Evolutionary conservation across 2,797 vertebrate genomes (phyloP).

Genomic region (Malurus splendens): DNA sequence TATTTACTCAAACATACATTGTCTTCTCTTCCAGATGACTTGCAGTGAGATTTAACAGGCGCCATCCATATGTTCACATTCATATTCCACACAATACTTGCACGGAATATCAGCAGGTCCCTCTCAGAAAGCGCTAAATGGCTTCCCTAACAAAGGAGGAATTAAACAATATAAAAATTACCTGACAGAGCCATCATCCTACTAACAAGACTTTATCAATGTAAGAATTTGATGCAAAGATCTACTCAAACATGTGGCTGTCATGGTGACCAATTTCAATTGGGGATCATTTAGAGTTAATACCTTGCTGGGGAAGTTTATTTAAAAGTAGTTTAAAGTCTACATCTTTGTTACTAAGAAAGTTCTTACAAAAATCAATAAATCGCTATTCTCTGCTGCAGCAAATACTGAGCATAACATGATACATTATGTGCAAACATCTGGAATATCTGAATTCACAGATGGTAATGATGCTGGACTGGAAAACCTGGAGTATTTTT

Average conservation of each 20-base stretch:
- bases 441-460: slow-evolving; percentile 28
- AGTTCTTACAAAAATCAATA: slow-evolving; percentile 28
- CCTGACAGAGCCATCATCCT: not conserved
- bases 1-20: slow-evolving; percentile 57
- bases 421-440: slow-evolving; percentile 17
- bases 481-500: slow-evolving; percentile 21
- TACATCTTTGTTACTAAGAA: not conserved
- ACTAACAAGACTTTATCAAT: not conserved
- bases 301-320: not conserved
- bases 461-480: not conserved
- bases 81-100: slow-evolving; percentile 45
- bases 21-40: slow-evolving; percentile 54
- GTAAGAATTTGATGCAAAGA: not conserved
- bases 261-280: not conserved
- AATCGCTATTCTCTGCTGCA: slow-evolving; percentile 21
- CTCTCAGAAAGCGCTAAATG: slow-evolving; percentile 15
- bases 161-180: not conserved
- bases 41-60: slow-evolving; percentile 51
- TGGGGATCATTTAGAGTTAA: not conserved
- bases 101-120: slow-evolving; percentile 3
- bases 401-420: not conserved
- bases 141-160: not conserved
- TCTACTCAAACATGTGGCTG: not conserved
- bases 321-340: slow-evolving; percentile 10
- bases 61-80: slow-evolving; percentile 49